A percentile compares a stretch with the other conserved stretches of the same genome.
These are phyloP conservation scores for Caenorhabditis briggsae DNA, from an alignment of 1,140 invertebrate genomes.

Conservation along the genomic window DNA sequence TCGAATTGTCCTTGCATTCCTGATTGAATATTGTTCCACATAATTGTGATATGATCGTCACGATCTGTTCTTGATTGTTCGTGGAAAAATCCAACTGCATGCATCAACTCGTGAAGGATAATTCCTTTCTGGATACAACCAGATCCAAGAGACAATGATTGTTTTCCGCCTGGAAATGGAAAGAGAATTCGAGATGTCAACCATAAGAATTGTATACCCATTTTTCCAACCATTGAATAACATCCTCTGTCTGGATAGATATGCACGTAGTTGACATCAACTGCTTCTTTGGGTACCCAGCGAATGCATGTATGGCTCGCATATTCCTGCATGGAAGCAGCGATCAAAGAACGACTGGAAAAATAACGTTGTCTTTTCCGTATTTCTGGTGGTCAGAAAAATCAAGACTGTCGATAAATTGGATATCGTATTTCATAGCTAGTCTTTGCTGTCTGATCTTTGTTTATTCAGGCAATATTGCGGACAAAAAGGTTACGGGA, in stretches of 20 bases:
- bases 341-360: constrained; percentile 76
- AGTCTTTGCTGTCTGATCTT: background rate
- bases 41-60: constrained; percentile 77
- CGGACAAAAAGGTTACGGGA: no score
- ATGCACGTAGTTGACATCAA: constrained; percentile 75
- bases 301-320: constrained; percentile 74
- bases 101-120: constrained; percentile 79
- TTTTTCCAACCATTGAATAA: constrained; percentile 74
- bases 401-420: background rate
- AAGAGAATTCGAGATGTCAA: background rate
- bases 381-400: background rate
- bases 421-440: constrained; percentile 50
- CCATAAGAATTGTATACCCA: constrained; percentile 27
- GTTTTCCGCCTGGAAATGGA: constrained; percentile 79
- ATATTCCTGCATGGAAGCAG: constrained; percentile 76
- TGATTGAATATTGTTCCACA: constrained; percentile 78
- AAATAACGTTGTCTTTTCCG: background rate
- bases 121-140: constrained; percentile 82
- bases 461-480: no score
- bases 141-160: constrained; percentile 81
- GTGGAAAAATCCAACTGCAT: constrained; percentile 79
- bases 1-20: constrained; percentile 78
- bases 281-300: constrained; percentile 74
- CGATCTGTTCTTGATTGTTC: constrained; percentile 79
- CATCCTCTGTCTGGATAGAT: constrained; percentile 77